Conservation (phyloP, 2,797 vertebrate species). For the Sarcoramphus papa region DNA sequence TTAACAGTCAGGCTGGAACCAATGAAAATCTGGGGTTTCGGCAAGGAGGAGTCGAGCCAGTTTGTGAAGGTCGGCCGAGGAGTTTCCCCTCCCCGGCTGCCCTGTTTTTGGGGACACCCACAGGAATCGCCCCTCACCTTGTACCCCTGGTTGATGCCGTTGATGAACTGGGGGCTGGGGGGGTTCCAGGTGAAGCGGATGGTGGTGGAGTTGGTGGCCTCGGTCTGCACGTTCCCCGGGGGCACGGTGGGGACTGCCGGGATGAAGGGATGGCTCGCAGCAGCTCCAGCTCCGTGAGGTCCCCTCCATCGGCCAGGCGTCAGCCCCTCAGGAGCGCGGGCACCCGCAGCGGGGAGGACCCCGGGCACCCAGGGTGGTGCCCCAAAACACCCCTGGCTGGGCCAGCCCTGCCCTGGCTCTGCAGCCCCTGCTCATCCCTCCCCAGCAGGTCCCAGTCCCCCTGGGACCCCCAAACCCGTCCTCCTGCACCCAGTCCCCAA, state of each 20-base stretch:
- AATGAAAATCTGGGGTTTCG: not conserved
- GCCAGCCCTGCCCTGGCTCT: not conserved
- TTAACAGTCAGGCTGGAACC: not conserved
- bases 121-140: conserved; percentile 77
- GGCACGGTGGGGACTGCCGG: conserved; percentile 90
- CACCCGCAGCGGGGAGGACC: not conserved
- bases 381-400: too few relatives aligned
- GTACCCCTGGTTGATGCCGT: conserved; percentile 98
- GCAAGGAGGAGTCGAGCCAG: not conserved
- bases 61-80: rapidly evolving
- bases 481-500: not conserved
- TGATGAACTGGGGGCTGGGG: conserved; percentile 97
- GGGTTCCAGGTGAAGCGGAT: conserved; percentile 95
- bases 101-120: rapidly evolving
- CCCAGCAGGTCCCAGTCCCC: not conserved
- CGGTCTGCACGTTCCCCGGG: conserved; percentile 87
- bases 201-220: conserved; percentile 91
- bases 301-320: not conserved
- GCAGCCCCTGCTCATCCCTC: not conserved
- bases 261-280: not conserved
- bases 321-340: rapidly evolving
- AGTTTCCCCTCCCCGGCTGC: not conserved
- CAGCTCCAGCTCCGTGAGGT: rapidly evolving
- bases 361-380: rapidly evolving
- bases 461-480: not conserved